phyloP scores from a whole-genome alignment of 1,140 invertebrate species.

The Melipona quadrifasciata region DNA sequence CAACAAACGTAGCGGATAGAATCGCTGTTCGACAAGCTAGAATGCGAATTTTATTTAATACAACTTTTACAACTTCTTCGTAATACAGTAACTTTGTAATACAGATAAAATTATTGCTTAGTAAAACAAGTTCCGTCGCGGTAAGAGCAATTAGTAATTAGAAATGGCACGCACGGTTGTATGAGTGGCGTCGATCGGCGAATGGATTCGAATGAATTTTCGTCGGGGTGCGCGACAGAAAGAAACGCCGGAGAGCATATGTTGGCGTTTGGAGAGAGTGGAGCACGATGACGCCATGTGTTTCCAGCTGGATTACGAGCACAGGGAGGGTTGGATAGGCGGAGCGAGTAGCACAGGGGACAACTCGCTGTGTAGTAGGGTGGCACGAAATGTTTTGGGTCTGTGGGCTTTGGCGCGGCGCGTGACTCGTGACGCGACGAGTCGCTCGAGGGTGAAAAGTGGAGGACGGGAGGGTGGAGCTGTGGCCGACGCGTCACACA shows the following conservation, averaged over 20 bases:
- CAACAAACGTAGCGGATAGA: too few species aligned
- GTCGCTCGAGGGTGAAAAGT: slow-evolving; percentile 35
- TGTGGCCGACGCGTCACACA: too few species aligned
- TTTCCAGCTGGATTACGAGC: slow-evolving; percentile 76
- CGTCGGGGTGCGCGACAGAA: slow-evolving; percentile 3
- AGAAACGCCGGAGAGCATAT: slow-evolving; percentile 70
- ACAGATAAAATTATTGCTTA: too few species aligned
- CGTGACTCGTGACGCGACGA: slow-evolving; percentile 26
- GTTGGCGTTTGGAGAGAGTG: slow-evolving; percentile 57
- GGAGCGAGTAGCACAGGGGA: slow-evolving; percentile 22
- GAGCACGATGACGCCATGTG: slow-evolving; percentile 78
- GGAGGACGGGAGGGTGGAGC: too few species aligned
- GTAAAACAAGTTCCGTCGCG: slow-evolving; percentile 4
- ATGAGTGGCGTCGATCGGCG: neutral
- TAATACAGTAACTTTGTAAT: neutral
- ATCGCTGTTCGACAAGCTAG: too few species aligned
- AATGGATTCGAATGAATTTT: slow-evolving; percentile 58
- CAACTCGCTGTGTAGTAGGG: slow-evolving; percentile 29
- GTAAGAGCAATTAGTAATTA: slow-evolving; percentile 8
- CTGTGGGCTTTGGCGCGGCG: slow-evolving; percentile 53
- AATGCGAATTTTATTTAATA: too few species aligned
- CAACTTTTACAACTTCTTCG: too few species aligned
- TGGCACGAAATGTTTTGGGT: slow-evolving; percentile 63
- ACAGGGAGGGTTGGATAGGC: slow-evolving; percentile 56
- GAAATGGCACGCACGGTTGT: neutral